Conservation (phyloP, 2,797 vertebrate species). For the Zalophus californianus region DNA sequence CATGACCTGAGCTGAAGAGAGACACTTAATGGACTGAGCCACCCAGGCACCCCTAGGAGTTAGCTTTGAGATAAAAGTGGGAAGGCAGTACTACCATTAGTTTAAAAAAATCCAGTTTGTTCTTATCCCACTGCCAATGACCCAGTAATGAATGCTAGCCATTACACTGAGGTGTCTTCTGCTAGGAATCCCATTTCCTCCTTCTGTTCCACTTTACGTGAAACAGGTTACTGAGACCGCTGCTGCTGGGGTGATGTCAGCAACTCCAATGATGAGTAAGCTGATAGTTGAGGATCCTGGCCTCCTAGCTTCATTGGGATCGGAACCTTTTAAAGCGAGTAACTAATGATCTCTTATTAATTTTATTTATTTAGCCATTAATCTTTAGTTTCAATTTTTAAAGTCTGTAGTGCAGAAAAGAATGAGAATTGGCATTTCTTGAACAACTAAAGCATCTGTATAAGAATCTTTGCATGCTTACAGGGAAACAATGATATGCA, state of each 20-base stretch:
- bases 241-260: not conserved
- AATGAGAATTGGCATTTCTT: constrained; percentile 54
- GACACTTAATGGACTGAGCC: not conserved
- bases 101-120: constrained; percentile 1
- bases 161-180: not conserved
- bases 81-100: not conserved
- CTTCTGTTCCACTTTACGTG: not conserved
- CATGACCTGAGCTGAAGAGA: not conserved
- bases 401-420: not conserved
- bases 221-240: not conserved
- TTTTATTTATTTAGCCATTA: constrained; percentile 6
- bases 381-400: constrained; percentile 33
- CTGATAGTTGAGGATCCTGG: not conserved
- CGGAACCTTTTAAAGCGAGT: not conserved
- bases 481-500: not conserved
- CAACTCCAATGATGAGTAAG: not conserved
- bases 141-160: not conserved
- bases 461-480: constrained; percentile 38
- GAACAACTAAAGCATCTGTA: not conserved
- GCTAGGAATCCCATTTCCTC: not conserved
- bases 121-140: not conserved
- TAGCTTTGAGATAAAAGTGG: constrained; percentile 25
- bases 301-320: not conserved
- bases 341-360: constrained; percentile 14
- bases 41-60: not conserved